Evolutionary conservation across 2,113 vertebrate genomes (phyloP), one percentile per base, ranked within the genome.

Genomic region (Columba janthina): DNA sequence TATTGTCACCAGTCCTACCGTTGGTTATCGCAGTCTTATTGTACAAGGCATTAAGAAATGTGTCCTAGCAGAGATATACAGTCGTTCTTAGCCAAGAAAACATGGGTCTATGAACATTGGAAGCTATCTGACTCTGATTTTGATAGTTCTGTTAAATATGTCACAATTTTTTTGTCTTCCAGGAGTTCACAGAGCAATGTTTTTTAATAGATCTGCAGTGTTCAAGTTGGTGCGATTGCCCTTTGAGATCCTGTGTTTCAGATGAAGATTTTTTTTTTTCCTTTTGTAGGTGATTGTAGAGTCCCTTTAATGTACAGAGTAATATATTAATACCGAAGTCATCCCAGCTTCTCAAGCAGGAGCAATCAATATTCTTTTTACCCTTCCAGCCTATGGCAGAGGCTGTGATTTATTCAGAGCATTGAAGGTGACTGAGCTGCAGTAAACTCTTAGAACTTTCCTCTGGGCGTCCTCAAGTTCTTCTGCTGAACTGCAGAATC

Each of bases 81-180:
- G 0, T 83, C 6, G 1, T 74, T 54, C 53, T 60, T 67, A 38
- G 38, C 15, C 12, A 9, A 46, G 19, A 29, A 60, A 13, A 5
- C 2, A 2, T 5, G n/a, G 4, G 5, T 83, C 83, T 54, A 7
- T 42, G 25, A 31, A 11, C 1, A 0, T 0, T 48, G 10, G 29
- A 32, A 74, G 22, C 17, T 8, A 8, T 31, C 26, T 56, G 17
- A 26, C 28, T 48, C 32, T 34, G 26, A 36, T 48, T 34, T 61
- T 42, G 4, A 46, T 75, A 84, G 18, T 40, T 62, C 32, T 42
- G 32, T 61, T 54, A 36, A 40, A 62, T n/a, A 40, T 24, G 8
- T 53, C 38, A 28, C 8, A 11, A 53, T 44, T 51, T 46, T 19
- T 51, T 60, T 78, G 1, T 36, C 9, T 51, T 75, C 73, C 8